phyloP scores from a whole-genome alignment of 2,797 vertebrate genomes.

The Semaprochilodus insignis region DNA sequence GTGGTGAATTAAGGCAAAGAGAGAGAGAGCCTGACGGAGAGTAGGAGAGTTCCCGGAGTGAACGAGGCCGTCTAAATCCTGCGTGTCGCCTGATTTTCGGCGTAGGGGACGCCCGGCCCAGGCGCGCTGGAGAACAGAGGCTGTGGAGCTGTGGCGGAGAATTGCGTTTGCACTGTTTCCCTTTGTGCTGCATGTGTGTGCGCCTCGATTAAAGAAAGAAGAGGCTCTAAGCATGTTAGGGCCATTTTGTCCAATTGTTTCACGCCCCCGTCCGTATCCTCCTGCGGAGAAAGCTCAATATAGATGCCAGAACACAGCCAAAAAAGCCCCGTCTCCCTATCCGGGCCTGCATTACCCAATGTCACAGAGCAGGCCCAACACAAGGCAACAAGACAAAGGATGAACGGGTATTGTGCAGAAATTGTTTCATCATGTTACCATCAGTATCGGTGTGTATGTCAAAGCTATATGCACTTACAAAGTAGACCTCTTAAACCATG shows the following conservation, averaged over 20 bases:
- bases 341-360: constrained; percentile 63
- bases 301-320: constrained; percentile 74
- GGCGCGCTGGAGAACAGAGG: constrained; percentile 68
- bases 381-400: constrained; percentile 26
- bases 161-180: constrained; percentile 77
- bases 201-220: constrained; percentile 85
- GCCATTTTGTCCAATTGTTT: constrained; percentile 85
- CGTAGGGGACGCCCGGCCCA: constrained; percentile 60
- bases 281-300: constrained; percentile 76
- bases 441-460: background rate
- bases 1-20: constrained; percentile 17
- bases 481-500: background rate
- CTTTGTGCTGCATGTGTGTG: constrained; percentile 83
- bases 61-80: constrained; percentile 70
- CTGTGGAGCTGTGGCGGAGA: constrained; percentile 69
- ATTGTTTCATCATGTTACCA: constrained; percentile 29
- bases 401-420: constrained; percentile 21
- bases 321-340: constrained; percentile 67
- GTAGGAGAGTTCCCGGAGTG: constrained; percentile 59
- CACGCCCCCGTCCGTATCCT: constrained; percentile 80
- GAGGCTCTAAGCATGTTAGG: constrained; percentile 84
- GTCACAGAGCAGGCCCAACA: constrained; percentile 24
- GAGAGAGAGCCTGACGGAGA: constrained; percentile 13
- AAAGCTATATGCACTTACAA: background rate
- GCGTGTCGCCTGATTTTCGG: constrained; percentile 67